A percentile compares a stretch with the other conserved stretches of the same genome.
phyloP scores from a whole-genome alignment of 2,888 invertebrate genomes.

The Emmelina monodactyla region DNA sequence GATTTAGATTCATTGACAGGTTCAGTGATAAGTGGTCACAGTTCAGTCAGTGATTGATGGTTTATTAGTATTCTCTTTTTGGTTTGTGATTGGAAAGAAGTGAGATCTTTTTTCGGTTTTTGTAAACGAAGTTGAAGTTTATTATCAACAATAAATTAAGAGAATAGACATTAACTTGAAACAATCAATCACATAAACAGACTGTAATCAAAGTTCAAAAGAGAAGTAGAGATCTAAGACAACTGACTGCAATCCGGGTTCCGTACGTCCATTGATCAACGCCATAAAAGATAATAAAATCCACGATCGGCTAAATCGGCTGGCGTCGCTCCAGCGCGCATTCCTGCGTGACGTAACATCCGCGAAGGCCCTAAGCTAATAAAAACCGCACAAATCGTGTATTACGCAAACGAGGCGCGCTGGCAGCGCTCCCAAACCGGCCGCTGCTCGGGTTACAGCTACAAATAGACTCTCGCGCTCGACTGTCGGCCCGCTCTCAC shows the following conservation, averaged over 20 bases:
- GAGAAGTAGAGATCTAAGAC: too few species aligned
- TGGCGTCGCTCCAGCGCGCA: constrained; percentile 53
- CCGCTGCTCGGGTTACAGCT: constrained; percentile 59
- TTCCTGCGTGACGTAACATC: constrained; percentile 61
- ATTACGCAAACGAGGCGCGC: constrained; percentile 55
- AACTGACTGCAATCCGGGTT: constrained; percentile 3
- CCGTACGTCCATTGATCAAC: constrained; percentile 39
- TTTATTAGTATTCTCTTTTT: too few species aligned
- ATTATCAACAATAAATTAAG: too few species aligned
- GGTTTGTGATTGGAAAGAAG: too few species aligned
- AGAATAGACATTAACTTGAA: too few species aligned
- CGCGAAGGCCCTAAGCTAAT: constrained; percentile 56
- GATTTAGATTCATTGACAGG: too few species aligned
- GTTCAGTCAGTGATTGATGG: too few species aligned
- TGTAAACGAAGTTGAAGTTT: too few species aligned
- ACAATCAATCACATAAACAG: too few species aligned
- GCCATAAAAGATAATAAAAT: constrained; percentile 61
- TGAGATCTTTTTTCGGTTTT: too few species aligned
- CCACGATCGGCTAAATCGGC: constrained; percentile 50
- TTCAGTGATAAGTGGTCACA: too few species aligned
- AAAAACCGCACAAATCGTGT: constrained; percentile 44
- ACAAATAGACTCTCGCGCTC: constrained; percentile 57
- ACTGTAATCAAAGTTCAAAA: too few species aligned
- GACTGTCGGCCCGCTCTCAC: constrained; percentile 32
- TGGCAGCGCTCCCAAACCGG: constrained; percentile 57